Evolutionary conservation across 2,113 vertebrate genomes (phyloP).

Genomic region (Campylomormyrus tamandua): DNA sequence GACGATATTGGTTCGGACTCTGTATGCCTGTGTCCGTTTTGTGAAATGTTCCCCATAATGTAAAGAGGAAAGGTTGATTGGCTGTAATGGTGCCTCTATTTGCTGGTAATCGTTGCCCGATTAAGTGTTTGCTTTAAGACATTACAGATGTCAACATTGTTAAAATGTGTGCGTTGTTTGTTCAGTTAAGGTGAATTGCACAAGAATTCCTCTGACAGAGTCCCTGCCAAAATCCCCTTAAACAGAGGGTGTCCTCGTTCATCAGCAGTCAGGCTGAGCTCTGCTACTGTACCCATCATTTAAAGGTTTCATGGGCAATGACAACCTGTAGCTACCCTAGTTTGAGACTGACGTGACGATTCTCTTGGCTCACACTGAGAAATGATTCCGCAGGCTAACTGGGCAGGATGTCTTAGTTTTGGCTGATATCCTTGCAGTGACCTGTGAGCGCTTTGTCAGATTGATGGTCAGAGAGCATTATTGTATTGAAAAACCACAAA

Average conservation of each 20-base stretch:
- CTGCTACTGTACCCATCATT: background rate
- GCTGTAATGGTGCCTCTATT: conserved; percentile 16
- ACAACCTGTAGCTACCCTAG: background rate
- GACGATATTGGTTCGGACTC: background rate
- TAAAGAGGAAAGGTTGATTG: conserved; percentile 20
- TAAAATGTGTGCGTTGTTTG: conserved; percentile 19
- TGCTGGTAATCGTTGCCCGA: conserved; percentile 11
- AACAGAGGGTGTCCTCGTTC: background rate
- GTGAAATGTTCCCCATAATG: conserved; percentile 15
- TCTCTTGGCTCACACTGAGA: background rate
- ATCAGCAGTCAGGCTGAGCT: background rate
- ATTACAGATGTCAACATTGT: conserved; percentile 24
- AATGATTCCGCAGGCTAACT: background rate
- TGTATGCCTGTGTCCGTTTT: background rate
- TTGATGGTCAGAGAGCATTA: background rate
- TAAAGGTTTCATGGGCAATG: background rate
- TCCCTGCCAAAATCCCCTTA: background rate
- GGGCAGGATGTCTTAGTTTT: background rate
- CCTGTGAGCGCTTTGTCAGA: background rate
- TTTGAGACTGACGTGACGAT: background rate
- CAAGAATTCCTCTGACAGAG: conserved; percentile 6
- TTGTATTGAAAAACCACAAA: background rate
- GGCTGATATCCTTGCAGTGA: background rate
- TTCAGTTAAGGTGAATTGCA: conserved; percentile 19
- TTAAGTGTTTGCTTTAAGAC: conserved; percentile 26